phyloP scores from a whole-genome alignment of 2,888 invertebrate genomes.

The Metacarcinus magister region DNA sequence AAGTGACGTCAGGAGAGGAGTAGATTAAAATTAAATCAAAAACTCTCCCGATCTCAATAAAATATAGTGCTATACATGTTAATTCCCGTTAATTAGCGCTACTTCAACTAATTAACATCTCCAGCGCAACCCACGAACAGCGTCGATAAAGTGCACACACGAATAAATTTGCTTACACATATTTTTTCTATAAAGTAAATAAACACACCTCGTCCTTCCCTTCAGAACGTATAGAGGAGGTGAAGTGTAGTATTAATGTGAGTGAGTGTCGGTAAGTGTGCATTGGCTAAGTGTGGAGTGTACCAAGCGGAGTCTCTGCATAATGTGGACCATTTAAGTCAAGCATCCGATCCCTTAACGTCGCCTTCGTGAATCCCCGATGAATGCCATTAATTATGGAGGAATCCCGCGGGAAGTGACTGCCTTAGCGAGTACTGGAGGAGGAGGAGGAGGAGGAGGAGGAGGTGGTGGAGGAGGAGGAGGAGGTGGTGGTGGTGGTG shows the following conservation, averaged over 20 bases:
- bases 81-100: neutral
- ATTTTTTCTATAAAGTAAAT: neutral
- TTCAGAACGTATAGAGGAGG: neutral
- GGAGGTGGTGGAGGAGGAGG: neutral
- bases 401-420: neutral
- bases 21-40: neutral
- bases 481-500: neutral
- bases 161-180: neutral
- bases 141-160: neutral
- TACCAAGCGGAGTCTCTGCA: neutral
- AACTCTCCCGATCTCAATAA: neutral
- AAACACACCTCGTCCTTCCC: neutral
- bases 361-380: slow-evolving; percentile 38
- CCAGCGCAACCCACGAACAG: neutral
- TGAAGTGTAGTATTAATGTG: neutral
- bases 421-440: slow-evolving; percentile 18
- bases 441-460: neutral
- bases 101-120: neutral
- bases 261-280: slow-evolving; percentile 29
- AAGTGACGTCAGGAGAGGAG: neutral
- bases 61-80: neutral
- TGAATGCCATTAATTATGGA: slow-evolving; percentile 22
- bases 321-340: neutral
- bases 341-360: slow-evolving; percentile 5
- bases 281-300: neutral